These are phyloP conservation scores for Tetanocera ferruginea DNA, from an alignment of 2,888 invertebrate genomes.

Conservation along the genomic window DNA sequence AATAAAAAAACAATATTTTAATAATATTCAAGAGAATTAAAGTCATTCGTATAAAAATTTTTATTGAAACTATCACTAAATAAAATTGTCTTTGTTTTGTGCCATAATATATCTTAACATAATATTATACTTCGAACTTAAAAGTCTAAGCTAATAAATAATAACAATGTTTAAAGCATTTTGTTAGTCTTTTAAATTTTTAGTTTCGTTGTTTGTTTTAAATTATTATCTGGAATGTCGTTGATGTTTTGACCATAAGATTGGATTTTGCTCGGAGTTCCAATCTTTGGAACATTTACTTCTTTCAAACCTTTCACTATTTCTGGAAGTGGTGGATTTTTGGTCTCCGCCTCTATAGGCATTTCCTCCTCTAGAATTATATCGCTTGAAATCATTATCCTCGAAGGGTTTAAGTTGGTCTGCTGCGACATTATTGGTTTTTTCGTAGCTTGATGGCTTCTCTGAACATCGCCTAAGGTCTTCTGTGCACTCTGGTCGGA, in stretches of 20 bases:
- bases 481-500: constrained; percentile 37
- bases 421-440: constrained; percentile 44
- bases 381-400: constrained; percentile 66
- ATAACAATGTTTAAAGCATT: constrained; percentile 59
- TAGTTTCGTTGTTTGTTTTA: constrained; percentile 58
- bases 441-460: constrained; percentile 51
- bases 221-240: constrained; percentile 59
- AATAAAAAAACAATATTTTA: too few relatives aligned
- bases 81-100: too few relatives aligned
- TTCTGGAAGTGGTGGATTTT: constrained; percentile 22
- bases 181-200: constrained; percentile 64
- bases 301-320: constrained; percentile 43
- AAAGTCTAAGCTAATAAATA: neutral
- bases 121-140: neutral
- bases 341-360: constrained; percentile 39
- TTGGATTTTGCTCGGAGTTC: constrained; percentile 61
- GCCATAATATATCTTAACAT: too few relatives aligned
- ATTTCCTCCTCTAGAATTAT: constrained; percentile 65
- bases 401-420: constrained; percentile 54
- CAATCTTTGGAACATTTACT: constrained; percentile 60
- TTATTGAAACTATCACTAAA: too few relatives aligned
- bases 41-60: too few relatives aligned
- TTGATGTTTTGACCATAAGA: constrained; percentile 61
- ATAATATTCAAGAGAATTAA: too few relatives aligned
- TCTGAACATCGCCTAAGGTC: constrained; percentile 35